A percentile compares a stretch with the other conserved stretches of the same genome.
Conservation (phyloP, 30 jellyfish, hydroid and myxozoan species). For the Phacellophora camtschatica region DNA sequence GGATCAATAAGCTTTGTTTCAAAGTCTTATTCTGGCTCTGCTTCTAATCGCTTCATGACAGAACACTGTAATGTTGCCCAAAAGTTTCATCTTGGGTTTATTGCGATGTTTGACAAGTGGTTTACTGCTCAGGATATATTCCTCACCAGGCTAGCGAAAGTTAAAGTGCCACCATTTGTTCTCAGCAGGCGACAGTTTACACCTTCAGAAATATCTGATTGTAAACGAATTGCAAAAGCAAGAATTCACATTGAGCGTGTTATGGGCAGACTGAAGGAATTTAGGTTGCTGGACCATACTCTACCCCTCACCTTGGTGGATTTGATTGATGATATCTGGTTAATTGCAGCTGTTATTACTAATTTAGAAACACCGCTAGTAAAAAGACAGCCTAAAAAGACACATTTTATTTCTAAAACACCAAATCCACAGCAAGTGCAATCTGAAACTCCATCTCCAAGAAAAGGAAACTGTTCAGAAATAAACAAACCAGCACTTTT, state of each 20-base stretch:
- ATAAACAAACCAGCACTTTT: conserved; percentile 17
- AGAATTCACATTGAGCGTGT: conserved; percentile 55
- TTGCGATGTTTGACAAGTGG: conserved; percentile 24
- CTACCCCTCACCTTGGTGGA: conserved; percentile 33
- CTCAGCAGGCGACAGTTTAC: conserved; percentile 33
- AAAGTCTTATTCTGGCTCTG: conserved; percentile 32
- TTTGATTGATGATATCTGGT: conserved; percentile 33
- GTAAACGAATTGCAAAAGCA: conserved; percentile 50
- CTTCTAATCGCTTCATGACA: conserved; percentile 49
- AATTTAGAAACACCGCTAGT: conserved; percentile 43
- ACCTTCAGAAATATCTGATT: conserved; percentile 25
- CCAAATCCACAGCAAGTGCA: conserved; percentile 35
- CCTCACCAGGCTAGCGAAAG: conserved; percentile 31
- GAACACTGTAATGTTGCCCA: conserved; percentile 30
- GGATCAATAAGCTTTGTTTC: conserved; percentile 39
- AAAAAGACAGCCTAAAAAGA: conserved; percentile 6
- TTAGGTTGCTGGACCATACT: conserved; percentile 42
- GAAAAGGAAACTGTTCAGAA: conserved; percentile 22
- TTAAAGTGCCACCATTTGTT: conserved; percentile 31
- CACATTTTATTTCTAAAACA: conserved; percentile 26
- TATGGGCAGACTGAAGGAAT: conserved; percentile 38
- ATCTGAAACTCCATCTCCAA: conserved; percentile 24
- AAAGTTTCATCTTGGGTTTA: conserved; percentile 36
- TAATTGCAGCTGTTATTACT: conserved; percentile 53
- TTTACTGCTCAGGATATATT: conserved; percentile 41